Conservation (phyloP, 2,113 vertebrate species). For the Harpagus bidentatus region DNA sequence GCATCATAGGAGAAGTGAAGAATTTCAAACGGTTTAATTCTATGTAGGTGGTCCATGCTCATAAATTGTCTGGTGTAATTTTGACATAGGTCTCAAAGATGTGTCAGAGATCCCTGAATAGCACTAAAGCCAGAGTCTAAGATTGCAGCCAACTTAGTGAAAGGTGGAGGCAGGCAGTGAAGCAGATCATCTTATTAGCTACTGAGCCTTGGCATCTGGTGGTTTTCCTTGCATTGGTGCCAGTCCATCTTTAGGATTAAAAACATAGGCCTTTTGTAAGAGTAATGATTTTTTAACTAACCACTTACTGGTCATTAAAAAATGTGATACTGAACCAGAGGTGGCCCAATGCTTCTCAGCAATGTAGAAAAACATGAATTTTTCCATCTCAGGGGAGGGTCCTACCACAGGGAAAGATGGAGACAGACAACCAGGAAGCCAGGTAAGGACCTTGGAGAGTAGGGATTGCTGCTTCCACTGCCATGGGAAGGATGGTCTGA, state of each 20-base stretch:
- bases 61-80: constrained; percentile 21
- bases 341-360: not conserved
- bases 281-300: not conserved
- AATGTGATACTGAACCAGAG: not conserved
- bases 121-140: not conserved
- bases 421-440: not conserved
- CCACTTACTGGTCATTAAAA: not conserved
- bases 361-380: not conserved
- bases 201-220: not conserved
- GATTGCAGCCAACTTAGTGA: not conserved
- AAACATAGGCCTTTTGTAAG: not conserved
- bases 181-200: not conserved
- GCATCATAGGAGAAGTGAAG: not conserved
- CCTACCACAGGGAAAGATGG: not conserved
- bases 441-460: not conserved
- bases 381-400: not conserved
- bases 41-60: constrained; percentile 27
- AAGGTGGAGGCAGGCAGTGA: not conserved
- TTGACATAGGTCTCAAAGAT: not conserved
- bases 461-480: not conserved
- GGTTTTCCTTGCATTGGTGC: not conserved
- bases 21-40: constrained; percentile 38
- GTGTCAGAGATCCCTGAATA: not conserved
- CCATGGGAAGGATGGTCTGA: not conserved
- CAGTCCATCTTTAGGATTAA: not conserved